Conservation (phyloP, 2,113 vertebrate species). For the Chlamydotis undulata region DNA sequence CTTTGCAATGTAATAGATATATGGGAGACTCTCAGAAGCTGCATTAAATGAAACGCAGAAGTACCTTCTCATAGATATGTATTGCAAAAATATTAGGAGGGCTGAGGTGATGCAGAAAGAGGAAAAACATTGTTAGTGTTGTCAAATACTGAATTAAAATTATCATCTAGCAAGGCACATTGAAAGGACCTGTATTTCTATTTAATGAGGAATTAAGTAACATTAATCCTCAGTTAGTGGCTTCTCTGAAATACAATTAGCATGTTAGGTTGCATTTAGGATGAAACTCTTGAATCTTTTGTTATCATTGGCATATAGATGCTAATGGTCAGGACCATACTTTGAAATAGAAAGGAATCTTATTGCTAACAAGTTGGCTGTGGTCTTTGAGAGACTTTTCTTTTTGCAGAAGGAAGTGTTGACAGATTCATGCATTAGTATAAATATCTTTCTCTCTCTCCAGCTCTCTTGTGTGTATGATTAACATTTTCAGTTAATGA, state of each 20-base stretch:
- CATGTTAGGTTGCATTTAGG: background rate
- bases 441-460: background rate
- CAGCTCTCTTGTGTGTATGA: background rate
- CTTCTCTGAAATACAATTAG: background rate
- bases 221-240: background rate
- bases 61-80: background rate
- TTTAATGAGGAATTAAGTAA: background rate
- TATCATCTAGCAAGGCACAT: background rate
- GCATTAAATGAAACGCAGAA: background rate
- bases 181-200: background rate
- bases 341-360: background rate
- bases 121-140: background rate
- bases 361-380: background rate
- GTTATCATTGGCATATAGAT: background rate
- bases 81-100: background rate
- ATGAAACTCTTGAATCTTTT: background rate
- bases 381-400: background rate
- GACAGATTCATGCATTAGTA: background rate
- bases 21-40: background rate
- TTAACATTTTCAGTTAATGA: background rate
- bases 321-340: background rate
- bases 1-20: background rate
- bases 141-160: background rate
- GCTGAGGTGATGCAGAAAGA: rapidly evolving
- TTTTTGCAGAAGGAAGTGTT: background rate